Percentiles rank a stretch among this genome's conserved stretches.
Evolutionary conservation across 2,113 vertebrate species (phyloP).

Genomic region (Heterotis niloticus): DNA sequence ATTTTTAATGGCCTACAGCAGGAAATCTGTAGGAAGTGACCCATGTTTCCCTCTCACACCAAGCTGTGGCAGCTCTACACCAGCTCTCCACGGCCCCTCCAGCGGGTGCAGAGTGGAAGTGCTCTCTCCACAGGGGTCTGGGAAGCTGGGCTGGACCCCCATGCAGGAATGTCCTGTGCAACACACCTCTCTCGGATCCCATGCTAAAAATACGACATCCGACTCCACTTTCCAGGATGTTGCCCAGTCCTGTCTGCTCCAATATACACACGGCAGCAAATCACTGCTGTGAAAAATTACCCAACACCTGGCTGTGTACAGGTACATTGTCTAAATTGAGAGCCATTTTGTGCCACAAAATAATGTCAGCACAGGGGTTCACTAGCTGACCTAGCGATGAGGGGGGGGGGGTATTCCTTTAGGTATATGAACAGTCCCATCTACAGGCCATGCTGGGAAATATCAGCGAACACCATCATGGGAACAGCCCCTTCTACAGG

Average conservation of each 20-base stretch:
- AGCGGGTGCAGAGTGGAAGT: constrained; percentile 31
- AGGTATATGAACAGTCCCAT: constrained; percentile 21
- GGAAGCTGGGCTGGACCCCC: constrained; percentile 40
- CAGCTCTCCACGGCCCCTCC: constrained; percentile 5
- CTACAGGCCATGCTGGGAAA: constrained; percentile 16
- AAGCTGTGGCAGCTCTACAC: constrained; percentile 21
- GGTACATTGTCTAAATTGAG: neutral
- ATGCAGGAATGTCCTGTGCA: constrained; percentile 37
- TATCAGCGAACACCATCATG: neutral
- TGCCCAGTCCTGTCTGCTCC: neutral
- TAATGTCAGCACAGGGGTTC: neutral
- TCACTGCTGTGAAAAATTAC: neutral
- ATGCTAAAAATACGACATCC: constrained; percentile 29
- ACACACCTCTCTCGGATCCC: constrained; percentile 21
- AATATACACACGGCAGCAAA: neutral
- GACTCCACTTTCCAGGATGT: neutral
- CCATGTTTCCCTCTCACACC: constrained; percentile 36
- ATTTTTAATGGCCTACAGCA: constrained; percentile 42
- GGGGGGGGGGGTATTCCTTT: neutral
- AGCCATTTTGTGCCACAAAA: neutral
- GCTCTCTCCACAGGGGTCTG: constrained; percentile 32
- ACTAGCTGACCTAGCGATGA: neutral
- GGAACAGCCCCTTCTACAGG: neutral
- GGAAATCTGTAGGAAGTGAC: constrained; percentile 50
- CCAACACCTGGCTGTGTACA: neutral